These are phyloP conservation scores for Dichetophora obliterata DNA, from an alignment of 2,888 invertebrate species.

Conservation along the genomic window DNA sequence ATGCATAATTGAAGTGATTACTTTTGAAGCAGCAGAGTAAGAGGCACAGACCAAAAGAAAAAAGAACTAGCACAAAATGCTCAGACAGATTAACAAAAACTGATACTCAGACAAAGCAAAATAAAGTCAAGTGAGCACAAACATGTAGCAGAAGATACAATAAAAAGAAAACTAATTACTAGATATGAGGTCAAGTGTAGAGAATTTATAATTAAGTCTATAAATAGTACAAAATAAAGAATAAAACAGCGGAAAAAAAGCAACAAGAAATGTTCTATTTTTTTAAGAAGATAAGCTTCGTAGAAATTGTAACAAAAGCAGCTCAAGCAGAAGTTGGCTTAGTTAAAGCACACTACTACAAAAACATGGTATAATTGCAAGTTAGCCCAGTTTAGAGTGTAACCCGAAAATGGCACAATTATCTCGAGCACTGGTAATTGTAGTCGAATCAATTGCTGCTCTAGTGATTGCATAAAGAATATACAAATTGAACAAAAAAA, in stretches of 20 bases:
- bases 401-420: neutral
- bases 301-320: slow-evolving; percentile 37
- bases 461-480: too few relatives aligned
- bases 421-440: too few relatives aligned
- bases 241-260: slow-evolving; percentile 4
- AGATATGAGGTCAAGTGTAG: slow-evolving; percentile 41
- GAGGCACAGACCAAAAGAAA: neutral
- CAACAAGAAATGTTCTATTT: slow-evolving; percentile 44
- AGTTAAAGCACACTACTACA: neutral
- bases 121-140: neutral
- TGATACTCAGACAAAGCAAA: neutral
- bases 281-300: slow-evolving; percentile 37
- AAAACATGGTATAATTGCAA: neutral
- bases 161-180: slow-evolving; percentile 30
- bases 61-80: neutral
- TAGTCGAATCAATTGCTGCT: too few relatives aligned
- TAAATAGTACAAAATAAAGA: neutral
- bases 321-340: slow-evolving; percentile 31
- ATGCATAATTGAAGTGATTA: slow-evolving; percentile 10
- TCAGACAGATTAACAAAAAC: neutral
- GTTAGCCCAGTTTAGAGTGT: slow-evolving; percentile 1
- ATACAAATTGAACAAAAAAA: too few relatives aligned
- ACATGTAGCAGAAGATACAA: neutral
- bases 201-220: slow-evolving; percentile 34
- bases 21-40: neutral